phyloP scores from a whole-genome alignment of 2,797 vertebrate genomes.

The Fratercula arctica region DNA sequence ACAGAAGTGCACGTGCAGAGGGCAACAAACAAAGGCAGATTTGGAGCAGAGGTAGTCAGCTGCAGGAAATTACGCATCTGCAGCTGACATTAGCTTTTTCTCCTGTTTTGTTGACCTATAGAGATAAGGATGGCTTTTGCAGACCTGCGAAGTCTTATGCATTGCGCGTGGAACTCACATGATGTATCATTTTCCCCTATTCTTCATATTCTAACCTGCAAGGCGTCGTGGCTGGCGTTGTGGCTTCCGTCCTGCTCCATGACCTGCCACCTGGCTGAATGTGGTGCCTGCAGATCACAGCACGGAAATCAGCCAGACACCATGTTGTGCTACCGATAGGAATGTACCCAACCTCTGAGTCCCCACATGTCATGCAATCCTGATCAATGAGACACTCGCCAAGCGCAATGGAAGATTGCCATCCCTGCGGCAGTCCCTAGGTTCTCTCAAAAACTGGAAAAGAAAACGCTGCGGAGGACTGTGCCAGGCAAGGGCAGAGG shows the following conservation, averaged over 20 bases:
- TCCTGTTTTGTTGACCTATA: neutral
- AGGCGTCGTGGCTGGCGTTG: neutral
- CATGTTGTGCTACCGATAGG: accelerated
- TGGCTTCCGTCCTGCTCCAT: neutral
- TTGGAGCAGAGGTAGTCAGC: neutral
- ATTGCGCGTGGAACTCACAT: neutral
- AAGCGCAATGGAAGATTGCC: neutral
- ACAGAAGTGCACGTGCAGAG: neutral
- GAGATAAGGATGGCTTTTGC: neutral
- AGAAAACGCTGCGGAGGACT: neutral
- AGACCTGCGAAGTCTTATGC: neutral
- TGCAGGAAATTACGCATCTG: neutral
- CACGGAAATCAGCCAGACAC: neutral
- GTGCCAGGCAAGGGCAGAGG: neutral
- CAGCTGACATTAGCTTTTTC: neutral
- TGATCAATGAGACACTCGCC: neutral
- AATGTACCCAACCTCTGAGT: neutral
- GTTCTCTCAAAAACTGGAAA: neutral
- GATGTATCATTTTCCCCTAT: neutral
- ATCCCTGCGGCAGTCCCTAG: neutral
- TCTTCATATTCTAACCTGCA: neutral
- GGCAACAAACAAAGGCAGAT: neutral
- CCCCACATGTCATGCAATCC: neutral
- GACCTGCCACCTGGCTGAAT: neutral
- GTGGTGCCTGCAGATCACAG: neutral